Percentiles rank a stretch among this genome's conserved stretches.
Conservation (phyloP, 2,113 vertebrate species). For the Eulacestoma nigropectus region DNA sequence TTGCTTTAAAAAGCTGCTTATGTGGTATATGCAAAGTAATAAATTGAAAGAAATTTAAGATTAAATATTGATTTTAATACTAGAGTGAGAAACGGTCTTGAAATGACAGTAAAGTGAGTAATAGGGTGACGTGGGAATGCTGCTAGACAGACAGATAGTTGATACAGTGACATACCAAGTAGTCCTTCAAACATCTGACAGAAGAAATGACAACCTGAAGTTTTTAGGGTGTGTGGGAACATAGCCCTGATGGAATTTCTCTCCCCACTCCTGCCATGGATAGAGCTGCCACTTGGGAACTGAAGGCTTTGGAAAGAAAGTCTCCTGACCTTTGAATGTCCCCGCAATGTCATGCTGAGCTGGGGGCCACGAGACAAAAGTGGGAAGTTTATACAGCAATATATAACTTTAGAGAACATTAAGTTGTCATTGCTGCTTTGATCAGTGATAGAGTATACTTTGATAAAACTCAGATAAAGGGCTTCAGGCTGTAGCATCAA, state of each 20-base stretch:
- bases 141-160: not conserved
- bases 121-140: not conserved
- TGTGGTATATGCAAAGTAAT: not conserved
- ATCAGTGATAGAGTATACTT: constrained; percentile 49
- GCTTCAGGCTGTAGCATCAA: constrained; percentile 58
- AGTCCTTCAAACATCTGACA: not conserved
- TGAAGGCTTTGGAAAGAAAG: not conserved
- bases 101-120: not conserved
- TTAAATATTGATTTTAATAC: not conserved
- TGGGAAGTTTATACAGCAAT: constrained; percentile 47
- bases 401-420: constrained; percentile 50
- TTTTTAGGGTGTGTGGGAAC: not conserved
- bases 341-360: constrained; percentile 45
- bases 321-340: constrained; percentile 42
- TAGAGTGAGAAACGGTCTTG: not conserved
- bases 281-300: not conserved
- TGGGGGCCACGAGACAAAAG: constrained; percentile 14
- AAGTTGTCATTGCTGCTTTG: constrained; percentile 64
- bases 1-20: not conserved
- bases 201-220: not conserved
- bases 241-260: not conserved
- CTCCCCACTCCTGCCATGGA: not conserved
- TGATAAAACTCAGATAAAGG: constrained; percentile 53
- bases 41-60: not conserved
- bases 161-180: not conserved